Conservation (phyloP, 2,113 vertebrate species). For the Parotia lawesii region DNA sequence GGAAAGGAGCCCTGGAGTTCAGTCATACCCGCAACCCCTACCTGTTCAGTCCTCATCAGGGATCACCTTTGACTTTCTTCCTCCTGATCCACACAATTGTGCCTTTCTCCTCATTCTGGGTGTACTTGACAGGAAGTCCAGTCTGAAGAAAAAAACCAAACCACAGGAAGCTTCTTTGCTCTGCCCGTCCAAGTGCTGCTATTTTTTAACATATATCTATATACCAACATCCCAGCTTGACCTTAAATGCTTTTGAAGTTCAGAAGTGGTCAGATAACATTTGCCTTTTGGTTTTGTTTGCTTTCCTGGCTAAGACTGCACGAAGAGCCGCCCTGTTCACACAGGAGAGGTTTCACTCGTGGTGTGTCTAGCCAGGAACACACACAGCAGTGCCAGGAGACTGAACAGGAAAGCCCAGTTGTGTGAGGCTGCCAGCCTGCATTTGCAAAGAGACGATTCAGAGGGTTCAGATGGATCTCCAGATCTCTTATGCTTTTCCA, state of each 20-base stretch:
- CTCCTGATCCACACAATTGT: not conserved
- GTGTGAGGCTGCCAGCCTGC: not conserved
- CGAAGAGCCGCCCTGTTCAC: not conserved
- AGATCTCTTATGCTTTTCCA: not conserved
- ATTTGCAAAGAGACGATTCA: not conserved
- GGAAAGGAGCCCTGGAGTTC: not conserved
- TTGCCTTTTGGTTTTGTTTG: slow-evolving; percentile 23
- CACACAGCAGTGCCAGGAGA: not conserved
- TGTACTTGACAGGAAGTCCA: not conserved
- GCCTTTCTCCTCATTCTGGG: not conserved
- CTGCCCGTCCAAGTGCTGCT: not conserved
- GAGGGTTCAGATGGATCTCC: not conserved
- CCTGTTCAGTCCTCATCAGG: not conserved
- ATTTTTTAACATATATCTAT: not conserved
- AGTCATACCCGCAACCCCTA: not conserved
- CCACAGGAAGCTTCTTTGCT: slow-evolving; percentile 5
- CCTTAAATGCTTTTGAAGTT: not conserved
- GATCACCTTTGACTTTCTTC: not conserved
- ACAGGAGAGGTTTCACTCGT: not conserved
- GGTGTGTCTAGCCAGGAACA: not conserved
- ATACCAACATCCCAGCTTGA: not conserved
- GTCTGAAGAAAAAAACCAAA: not conserved
- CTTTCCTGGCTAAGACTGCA: not conserved
- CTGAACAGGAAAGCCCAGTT: not conserved
- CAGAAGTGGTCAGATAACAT: not conserved